Evolutionary conservation across 2,888 invertebrate species (phyloP).

Genomic region (Melolontha melolontha): DNA sequence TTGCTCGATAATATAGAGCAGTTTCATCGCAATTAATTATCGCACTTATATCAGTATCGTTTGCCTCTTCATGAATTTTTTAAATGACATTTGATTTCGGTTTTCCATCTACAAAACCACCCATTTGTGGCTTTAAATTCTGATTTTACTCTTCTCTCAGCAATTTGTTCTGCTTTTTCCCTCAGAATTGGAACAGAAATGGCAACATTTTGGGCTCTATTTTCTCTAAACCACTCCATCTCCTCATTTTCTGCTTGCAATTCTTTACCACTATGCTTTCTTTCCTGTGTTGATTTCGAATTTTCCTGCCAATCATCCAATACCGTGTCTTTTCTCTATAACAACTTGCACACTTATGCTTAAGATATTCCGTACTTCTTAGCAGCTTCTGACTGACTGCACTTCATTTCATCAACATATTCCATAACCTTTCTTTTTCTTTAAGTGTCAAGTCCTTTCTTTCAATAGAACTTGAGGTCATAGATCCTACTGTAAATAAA

Average conservation of each 20-base stretch:
- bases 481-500: too few relatives aligned
- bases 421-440: too few relatives aligned
- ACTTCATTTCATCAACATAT: not conserved
- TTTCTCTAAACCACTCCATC: conserved; percentile 8
- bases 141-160: conserved; percentile 1
- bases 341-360: not conserved
- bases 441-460: too few relatives aligned
- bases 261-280: conserved; percentile 5
- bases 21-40: too few relatives aligned
- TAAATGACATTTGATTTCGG: too few relatives aligned
- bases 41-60: too few relatives aligned
- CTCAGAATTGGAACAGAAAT: not conserved
- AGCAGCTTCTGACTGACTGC: not conserved
- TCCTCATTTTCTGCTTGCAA: not conserved
- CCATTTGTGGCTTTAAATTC: conserved; percentile 8
- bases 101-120: conserved; percentile 1
- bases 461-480: too few relatives aligned
- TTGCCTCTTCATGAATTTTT: too few relatives aligned
- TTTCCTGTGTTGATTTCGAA: not conserved
- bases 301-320: not conserved
- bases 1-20: too few relatives aligned
- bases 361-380: conserved; percentile 6
- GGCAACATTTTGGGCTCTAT: conserved; percentile 2
- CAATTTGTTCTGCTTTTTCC: conserved; percentile 6
- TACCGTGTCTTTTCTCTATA: not conserved